phyloP scores from a whole-genome alignment of 2,888 invertebrate genomes.

The Troides helena region DNA sequence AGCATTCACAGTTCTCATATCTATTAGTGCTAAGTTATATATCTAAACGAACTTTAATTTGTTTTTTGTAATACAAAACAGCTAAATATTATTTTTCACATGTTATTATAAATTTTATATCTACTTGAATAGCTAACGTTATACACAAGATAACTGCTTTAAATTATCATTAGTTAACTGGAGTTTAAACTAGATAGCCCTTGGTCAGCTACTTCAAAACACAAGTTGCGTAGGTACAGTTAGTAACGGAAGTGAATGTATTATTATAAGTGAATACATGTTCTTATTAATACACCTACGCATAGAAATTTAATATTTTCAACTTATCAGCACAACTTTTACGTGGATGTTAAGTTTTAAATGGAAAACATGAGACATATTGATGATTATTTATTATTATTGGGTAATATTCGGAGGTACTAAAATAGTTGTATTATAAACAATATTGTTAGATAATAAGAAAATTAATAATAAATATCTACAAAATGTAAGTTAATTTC shows the following conservation, averaged over 20 bases:
- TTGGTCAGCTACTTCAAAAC: slow-evolving; percentile 58
- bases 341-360: too few species aligned
- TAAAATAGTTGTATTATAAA: too few species aligned
- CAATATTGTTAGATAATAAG: too few species aligned
- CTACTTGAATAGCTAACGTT: background rate
- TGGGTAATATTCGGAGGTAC: too few species aligned
- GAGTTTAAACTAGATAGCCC: slow-evolving; percentile 71
- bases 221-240: slow-evolving; percentile 49
- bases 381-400: too few species aligned
- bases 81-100: background rate
- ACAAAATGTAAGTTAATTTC: slow-evolving; percentile 65
- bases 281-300: too few species aligned
- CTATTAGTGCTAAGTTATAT: background rate
- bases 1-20: background rate
- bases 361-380: too few species aligned
- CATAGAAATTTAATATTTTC: too few species aligned
- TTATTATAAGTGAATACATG: too few species aligned
- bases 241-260: slow-evolving; percentile 40
- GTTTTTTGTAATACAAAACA: too few species aligned
- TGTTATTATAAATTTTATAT: background rate
- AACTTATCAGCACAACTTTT: too few species aligned
- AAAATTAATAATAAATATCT: slow-evolving; percentile 46
- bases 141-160: slow-evolving; percentile 36
- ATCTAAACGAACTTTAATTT: background rate
- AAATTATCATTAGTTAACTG: slow-evolving; percentile 67